phyloP scores from a whole-genome alignment of 2,888 invertebrate species.

The Antitype chi region DNA sequence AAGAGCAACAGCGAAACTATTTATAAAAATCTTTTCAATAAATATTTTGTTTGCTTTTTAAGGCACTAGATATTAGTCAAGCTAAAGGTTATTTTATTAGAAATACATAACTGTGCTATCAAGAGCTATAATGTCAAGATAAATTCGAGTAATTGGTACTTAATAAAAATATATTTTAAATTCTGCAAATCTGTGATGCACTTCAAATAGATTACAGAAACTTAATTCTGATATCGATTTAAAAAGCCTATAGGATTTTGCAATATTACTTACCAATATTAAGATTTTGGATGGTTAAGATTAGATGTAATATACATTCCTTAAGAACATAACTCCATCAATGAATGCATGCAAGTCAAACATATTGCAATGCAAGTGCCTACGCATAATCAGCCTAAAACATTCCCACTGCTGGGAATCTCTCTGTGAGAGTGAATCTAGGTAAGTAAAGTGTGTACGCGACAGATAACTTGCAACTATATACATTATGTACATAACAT shows the following conservation, averaged over 20 bases:
- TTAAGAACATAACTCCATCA: slow-evolving; percentile 29
- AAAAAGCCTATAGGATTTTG: neutral
- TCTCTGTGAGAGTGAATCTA: no score
- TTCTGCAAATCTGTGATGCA: neutral
- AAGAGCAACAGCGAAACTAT: neutral
- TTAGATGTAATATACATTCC: slow-evolving; percentile 13
- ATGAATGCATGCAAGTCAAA: slow-evolving; percentile 37
- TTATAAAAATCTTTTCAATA: neutral
- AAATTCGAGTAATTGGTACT: neutral
- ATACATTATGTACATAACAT: neutral
- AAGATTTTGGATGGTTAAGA: slow-evolving; percentile 1
- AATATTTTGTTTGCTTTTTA: neutral
- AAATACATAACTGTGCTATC: slow-evolving; percentile 1
- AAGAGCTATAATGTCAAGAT: slow-evolving; percentile 10
- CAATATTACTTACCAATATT: neutral
- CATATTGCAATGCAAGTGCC: slow-evolving; percentile 19
- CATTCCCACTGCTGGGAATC: no score
- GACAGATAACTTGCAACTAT: no score
- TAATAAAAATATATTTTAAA: neutral
- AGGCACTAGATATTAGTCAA: neutral
- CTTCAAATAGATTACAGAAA: neutral
- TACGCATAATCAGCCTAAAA: neutral
- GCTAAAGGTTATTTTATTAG: slow-evolving; percentile 12
- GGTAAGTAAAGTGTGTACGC: slow-evolving; percentile 6
- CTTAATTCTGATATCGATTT: neutral